Base-by-base conservation (phyloP, 2,888 invertebrate species). In the Drosophila austrosaltans region DNA sequence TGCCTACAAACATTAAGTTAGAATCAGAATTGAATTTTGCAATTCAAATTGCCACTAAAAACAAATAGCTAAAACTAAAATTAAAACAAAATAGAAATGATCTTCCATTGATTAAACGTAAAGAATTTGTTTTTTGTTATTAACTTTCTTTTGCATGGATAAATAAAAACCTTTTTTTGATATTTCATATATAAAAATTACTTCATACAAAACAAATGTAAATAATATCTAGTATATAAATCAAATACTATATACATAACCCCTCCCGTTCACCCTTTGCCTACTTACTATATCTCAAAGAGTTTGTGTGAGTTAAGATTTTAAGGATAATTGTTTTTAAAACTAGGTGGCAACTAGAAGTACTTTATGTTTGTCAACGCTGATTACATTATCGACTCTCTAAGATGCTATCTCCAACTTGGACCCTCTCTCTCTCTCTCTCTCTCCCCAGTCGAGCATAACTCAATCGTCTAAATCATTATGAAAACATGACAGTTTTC, bases 361-460 rank as follows among this genome's bases (percentile, higher is more conserved):
- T 72, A 66, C 73, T 59, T 63, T 53, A 61, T 63, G 74, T 68
- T 73, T 74, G 60, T 73, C 74, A 68, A 57, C 69, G 74, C 74
- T 56, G 69, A 67, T 69, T 48, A 68, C 73, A 73, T 73, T 73
- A 73, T 73, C 75, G 32, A 70, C 58, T 63, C 62, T 63, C 25
- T 10, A 2, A n/a, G 6, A 12, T 25, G n/a, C 10, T 60, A 64
- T 59, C 64, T 59, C 64, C 65, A 71, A 36, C 36, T 36, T 36
- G 8, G 36, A 8, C 4, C 5, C 30, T 5, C 58, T 32, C 25
- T 30, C 28, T 16, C 16, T 16, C 16, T 16, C 16, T 16, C 16
- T 44, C 25, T 12, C 25, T 2, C 54, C 16, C n/a, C 64, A 7
- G 20, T 48, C 8, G 22, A 25, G 25, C 25, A 48, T 48, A 59